Conservation (phyloP, 2,113 vertebrate genomes). For the Anolis sagrei region DNA sequence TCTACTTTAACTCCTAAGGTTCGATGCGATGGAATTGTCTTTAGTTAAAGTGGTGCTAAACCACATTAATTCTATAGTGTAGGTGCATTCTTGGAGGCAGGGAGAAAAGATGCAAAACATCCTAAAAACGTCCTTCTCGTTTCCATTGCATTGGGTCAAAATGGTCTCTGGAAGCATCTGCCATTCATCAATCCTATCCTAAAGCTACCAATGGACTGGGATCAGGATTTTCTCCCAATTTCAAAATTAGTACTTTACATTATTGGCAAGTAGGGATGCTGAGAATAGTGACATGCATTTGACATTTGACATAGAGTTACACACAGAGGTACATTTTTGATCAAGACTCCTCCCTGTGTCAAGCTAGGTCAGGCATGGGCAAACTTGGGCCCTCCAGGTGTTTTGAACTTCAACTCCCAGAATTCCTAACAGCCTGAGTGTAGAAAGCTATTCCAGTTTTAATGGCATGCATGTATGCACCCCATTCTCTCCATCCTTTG, state of each 20-base stretch:
- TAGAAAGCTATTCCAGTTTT: too few species aligned
- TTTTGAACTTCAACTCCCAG: too few species aligned
- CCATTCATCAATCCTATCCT: not conserved
- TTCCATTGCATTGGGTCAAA: not conserved
- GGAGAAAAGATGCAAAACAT: not conserved
- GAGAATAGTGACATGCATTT: not conserved
- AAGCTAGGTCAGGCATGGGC: too few species aligned
- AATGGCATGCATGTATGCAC: too few species aligned
- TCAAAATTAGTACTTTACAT: not conserved
- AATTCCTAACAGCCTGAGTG: too few species aligned
- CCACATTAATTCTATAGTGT: too few species aligned
- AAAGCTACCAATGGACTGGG: not conserved
- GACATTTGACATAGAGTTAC: not conserved
- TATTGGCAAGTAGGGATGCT: too few species aligned
- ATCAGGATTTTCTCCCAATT: not conserved
- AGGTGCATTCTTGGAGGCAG: too few species aligned
- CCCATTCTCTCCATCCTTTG: rapidly evolving
- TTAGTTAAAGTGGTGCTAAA: too few species aligned
- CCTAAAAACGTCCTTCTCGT: not conserved
- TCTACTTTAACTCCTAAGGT: too few species aligned
- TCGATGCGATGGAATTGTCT: too few species aligned
- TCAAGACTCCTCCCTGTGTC: not conserved
- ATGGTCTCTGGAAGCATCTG: not conserved
- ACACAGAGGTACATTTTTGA: not conserved
- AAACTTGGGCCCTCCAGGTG: too few species aligned